A percentile compares a stretch with the other conserved stretches of the same genome.
Conservation (phyloP, 2,113 vertebrate species). For the Scophthalmus maximus region DNA sequence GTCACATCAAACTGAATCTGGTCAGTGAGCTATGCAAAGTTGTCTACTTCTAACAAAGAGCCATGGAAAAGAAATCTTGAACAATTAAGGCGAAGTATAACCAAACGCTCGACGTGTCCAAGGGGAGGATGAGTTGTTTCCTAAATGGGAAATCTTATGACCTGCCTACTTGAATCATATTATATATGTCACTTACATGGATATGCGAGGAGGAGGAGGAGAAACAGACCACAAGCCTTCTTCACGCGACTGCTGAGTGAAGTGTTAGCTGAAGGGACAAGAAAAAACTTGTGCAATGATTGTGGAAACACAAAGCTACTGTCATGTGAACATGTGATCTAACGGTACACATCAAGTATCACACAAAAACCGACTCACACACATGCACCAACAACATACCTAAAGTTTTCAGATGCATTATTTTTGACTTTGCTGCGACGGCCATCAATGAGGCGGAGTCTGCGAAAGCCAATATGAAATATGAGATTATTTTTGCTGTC, state of each 20-base stretch:
- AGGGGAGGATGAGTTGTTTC: neutral
- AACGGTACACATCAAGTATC: no score
- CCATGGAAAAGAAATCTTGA: no score
- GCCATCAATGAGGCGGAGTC: conserved; percentile 13
- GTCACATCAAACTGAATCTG: no score
- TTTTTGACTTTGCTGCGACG: neutral
- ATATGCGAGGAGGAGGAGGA: conserved; percentile 49
- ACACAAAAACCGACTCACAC: neutral
- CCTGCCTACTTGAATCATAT: neutral
- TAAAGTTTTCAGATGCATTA: conserved; percentile 17
- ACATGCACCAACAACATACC: conserved; percentile 23
- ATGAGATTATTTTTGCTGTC: no score
- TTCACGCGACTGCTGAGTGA: conserved; percentile 37
- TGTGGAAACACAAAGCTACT: conserved; percentile 8
- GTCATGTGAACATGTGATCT: no score
- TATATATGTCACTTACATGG: conserved; percentile 65
- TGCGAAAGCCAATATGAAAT: conserved; percentile 7
- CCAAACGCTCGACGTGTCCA: neutral
- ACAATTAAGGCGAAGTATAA: no score
- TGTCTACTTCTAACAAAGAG: no score
- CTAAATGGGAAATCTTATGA: no score
- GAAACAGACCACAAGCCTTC: conserved; percentile 53
- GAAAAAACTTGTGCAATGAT: conserved; percentile 4
- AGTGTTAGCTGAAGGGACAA: conserved; percentile 36
- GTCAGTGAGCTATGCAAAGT: no score